phyloP scores from a whole-genome alignment of 2,113 vertebrate species.

The Colius striatus region DNA sequence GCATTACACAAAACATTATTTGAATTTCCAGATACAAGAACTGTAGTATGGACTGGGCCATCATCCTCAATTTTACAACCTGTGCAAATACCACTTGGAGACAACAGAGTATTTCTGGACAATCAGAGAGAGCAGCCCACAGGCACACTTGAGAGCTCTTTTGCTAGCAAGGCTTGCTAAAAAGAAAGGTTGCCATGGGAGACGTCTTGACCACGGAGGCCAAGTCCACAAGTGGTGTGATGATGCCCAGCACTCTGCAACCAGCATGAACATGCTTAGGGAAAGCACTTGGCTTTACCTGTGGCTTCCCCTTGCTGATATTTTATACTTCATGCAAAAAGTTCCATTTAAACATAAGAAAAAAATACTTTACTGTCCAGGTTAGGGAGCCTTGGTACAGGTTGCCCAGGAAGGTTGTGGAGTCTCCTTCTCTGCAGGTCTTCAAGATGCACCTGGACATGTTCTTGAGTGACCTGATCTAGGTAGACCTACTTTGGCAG shows the following conservation, averaged over 20 bases:
- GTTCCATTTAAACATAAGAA: too few relatives aligned
- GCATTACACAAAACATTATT: background rate
- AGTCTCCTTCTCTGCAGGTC: too few relatives aligned
- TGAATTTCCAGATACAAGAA: background rate
- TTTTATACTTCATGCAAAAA: too few relatives aligned
- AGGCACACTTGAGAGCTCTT: rapidly evolving
- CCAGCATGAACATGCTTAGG: rapidly evolving
- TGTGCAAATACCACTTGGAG: background rate
- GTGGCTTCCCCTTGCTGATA: too few relatives aligned
- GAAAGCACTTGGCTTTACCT: background rate
- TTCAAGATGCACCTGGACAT: too few relatives aligned
- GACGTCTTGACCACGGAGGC: rapidly evolving
- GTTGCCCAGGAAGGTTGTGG: too few relatives aligned
- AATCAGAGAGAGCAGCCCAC: background rate
- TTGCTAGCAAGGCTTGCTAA: background rate
- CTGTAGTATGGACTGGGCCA: rapidly evolving
- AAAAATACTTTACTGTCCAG: too few relatives aligned
- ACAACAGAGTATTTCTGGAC: too few relatives aligned
- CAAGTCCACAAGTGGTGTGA: rapidly evolving
- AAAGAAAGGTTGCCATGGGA: rapidly evolving
- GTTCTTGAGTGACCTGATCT: too few relatives aligned
- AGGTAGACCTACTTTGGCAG: too few relatives aligned
- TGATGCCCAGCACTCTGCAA: background rate
- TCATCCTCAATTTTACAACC: background rate
- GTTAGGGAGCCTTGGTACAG: too few relatives aligned